Conservation (phyloP, 2,888 invertebrate genomes). For the Rhorus exstirpatorius region DNA sequence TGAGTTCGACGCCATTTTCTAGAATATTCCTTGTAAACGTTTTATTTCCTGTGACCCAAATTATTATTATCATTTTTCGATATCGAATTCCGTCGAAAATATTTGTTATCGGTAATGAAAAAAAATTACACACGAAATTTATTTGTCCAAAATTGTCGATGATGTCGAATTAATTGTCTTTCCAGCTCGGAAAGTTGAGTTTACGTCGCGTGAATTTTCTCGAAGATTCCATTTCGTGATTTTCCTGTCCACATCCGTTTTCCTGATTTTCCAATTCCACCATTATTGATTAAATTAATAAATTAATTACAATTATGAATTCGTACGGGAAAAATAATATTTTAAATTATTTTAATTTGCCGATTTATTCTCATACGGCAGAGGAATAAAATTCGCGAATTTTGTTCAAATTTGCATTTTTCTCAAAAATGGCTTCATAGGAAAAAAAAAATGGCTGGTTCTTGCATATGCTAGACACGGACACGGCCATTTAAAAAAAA, state of each 20-base stretch:
- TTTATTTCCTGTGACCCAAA: slow-evolving; percentile 22
- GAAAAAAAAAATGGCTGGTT: too few species aligned
- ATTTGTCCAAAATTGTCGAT: background rate
- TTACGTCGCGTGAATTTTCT: background rate
- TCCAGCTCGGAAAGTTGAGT: background rate
- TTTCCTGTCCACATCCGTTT: slow-evolving; percentile 35
- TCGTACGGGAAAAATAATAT: too few species aligned
- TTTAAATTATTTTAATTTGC: background rate
- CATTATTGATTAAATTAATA: background rate
- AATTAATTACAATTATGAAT: background rate
- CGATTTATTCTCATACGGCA: too few species aligned
- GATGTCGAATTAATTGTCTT: background rate
- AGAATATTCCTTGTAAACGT: slow-evolving; percentile 35
- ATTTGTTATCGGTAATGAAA: background rate
- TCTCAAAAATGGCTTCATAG: too few species aligned
- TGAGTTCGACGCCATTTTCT: slow-evolving; percentile 41
- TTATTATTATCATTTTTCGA: slow-evolving; percentile 3
- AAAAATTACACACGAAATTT: background rate
- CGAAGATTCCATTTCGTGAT: slow-evolving; percentile 39
- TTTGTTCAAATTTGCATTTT: too few species aligned
- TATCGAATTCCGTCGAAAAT: background rate
- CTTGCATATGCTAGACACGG: too few species aligned
- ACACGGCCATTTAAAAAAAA: too few species aligned
- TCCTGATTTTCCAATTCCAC: slow-evolving; percentile 1
- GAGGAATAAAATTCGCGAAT: too few species aligned